Evolutionary conservation across 2,113 vertebrate species (phyloP).

Genomic region (Atherinomorus stipes): DNA sequence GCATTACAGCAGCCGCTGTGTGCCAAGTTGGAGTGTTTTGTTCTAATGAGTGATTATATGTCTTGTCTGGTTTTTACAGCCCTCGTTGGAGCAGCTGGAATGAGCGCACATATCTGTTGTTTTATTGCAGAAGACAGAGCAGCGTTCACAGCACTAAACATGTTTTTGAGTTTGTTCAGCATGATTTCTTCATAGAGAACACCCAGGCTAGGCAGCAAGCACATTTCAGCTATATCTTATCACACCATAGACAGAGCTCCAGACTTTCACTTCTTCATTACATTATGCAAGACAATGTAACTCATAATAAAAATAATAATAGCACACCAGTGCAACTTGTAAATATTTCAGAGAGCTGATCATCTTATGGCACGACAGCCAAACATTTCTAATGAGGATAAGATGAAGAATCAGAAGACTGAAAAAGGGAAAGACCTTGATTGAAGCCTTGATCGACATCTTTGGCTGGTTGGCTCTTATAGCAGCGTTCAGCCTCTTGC

Average conservation of each 20-base stretch:
- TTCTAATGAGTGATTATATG: slow-evolving; percentile 59
- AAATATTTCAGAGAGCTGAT: background rate
- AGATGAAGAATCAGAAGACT: background rate
- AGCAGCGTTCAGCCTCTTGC: slow-evolving; percentile 21
- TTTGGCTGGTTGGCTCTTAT: slow-evolving; percentile 40
- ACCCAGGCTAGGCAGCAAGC: slow-evolving; percentile 58
- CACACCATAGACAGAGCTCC: background rate
- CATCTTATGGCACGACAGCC: background rate
- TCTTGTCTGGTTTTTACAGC: slow-evolving; percentile 47
- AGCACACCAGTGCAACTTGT: background rate
- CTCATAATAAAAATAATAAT: no score
- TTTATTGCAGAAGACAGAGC: slow-evolving; percentile 51
- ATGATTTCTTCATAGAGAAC: slow-evolving; percentile 44
- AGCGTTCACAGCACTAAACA: slow-evolving; percentile 44
- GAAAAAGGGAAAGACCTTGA: background rate
- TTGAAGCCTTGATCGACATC: slow-evolving; percentile 12
- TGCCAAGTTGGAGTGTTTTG: slow-evolving; percentile 67
- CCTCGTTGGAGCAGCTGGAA: slow-evolving; percentile 61
- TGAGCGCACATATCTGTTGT: slow-evolving; percentile 24
- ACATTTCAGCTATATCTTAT: slow-evolving; percentile 34
- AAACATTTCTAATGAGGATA: background rate
- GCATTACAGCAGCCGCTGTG: slow-evolving; percentile 61
- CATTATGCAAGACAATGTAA: no score
- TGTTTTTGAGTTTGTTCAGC: slow-evolving; percentile 40
- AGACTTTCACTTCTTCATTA: background rate